Percentiles rank a stretch among this genome's conserved stretches.
Conservation (phyloP, 2,113 vertebrate genomes). For the Candoia aspera region DNA sequence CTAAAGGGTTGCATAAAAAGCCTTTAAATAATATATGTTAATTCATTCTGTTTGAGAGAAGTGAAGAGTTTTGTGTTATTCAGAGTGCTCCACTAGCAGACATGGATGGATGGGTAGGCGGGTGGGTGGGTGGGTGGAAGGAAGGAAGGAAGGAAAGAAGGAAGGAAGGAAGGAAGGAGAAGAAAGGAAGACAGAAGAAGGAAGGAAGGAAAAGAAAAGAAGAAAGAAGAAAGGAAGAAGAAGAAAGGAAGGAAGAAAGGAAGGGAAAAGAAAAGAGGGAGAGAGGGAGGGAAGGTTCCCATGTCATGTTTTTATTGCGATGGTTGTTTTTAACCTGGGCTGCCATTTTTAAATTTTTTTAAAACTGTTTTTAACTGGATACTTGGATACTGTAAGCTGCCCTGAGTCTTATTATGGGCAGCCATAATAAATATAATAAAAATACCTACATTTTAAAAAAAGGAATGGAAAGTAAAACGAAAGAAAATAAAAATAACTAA, state of each 20-base stretch:
- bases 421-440: neutral
- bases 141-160: too few species aligned
- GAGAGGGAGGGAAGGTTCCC: too few species aligned
- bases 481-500: neutral
- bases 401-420: neutral
- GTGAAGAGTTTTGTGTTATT: too few species aligned
- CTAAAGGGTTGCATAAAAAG: too few species aligned
- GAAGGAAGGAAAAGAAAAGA: neutral
- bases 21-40: too few species aligned
- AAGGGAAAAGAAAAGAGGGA: neutral
- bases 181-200: too few species aligned
- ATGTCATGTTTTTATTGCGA: neutral
- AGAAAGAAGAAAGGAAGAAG: neutral
- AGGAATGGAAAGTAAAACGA: neutral
- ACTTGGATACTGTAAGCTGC: neutral
- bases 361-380: neutral
- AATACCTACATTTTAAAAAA: neutral
- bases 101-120: too few species aligned
- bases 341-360: neutral
- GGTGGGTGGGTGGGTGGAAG: too few species aligned
- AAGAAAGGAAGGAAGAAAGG: too few species aligned
- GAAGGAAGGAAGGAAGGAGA: neutral
- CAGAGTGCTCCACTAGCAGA: too few species aligned
- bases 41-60: too few species aligned
- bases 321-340: neutral